Evolutionary conservation across 2,113 vertebrate genomes (phyloP).

Genomic region (Jacana jacana): DNA sequence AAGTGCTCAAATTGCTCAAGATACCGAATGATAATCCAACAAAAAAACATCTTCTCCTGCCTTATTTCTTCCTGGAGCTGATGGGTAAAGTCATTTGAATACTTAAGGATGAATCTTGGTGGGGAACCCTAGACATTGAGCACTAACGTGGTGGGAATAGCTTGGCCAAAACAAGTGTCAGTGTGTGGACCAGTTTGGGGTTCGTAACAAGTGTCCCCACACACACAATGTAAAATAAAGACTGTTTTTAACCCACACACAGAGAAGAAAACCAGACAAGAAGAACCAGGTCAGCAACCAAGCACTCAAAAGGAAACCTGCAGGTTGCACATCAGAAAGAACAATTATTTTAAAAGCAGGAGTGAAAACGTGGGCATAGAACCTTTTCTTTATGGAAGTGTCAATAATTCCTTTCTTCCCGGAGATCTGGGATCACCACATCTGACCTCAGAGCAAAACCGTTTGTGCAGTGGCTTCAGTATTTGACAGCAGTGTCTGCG

Average conservation of each 20-base stretch:
- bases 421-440: background rate
- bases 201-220: no score
- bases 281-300: background rate
- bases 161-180: background rate
- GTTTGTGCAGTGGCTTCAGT: rapidly evolving
- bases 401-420: background rate
- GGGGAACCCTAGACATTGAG: background rate
- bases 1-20: background rate
- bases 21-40: background rate
- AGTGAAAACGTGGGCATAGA: background rate
- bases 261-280: background rate
- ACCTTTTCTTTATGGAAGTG: background rate
- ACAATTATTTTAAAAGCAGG: background rate
- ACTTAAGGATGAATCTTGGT: background rate
- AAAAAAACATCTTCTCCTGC: background rate
- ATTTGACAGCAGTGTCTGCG: background rate
- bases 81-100: background rate
- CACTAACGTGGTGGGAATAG: background rate
- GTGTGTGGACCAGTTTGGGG: background rate
- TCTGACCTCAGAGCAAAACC: background rate
- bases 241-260: background rate
- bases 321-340: rapidly evolving
- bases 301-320: background rate
- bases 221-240: background rate
- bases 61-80: background rate